These are phyloP conservation scores for Drosophila malerkotliana DNA, from an alignment of 1,140 invertebrate species.

Conservation along the genomic window DNA sequence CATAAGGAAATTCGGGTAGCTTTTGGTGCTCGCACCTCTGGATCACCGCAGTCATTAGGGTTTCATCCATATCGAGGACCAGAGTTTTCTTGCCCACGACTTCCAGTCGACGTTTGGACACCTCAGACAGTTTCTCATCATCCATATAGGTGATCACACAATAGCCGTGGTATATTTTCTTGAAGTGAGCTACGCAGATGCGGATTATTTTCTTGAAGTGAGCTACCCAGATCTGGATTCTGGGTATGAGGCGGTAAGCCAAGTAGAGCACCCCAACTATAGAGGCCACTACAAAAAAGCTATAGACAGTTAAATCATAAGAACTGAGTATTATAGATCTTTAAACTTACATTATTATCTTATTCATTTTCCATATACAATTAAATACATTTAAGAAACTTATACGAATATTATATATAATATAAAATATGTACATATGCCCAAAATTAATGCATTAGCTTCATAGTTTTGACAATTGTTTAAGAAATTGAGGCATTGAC, in stretches of 20 bases:
- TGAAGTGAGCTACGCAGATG: not conserved
- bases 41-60: slow-evolving; percentile 31
- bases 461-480: slow-evolving; percentile 7
- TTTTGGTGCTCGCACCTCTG: fast-evolving
- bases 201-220: not conserved
- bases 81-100: slow-evolving; percentile 48
- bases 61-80: slow-evolving; percentile 59
- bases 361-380: too few relatives aligned
- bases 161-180: slow-evolving; percentile 13
- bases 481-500: not conserved
- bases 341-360: too few relatives aligned
- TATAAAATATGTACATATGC: too few relatives aligned
- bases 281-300: not conserved
- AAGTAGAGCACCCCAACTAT: not conserved
- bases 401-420: too few relatives aligned
- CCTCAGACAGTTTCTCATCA: slow-evolving; percentile 10
- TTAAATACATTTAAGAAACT: too few relatives aligned
- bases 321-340: too few relatives aligned
- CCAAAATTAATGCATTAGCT: slow-evolving; percentile 1
- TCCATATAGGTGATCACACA: slow-evolving; percentile 24
- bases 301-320: not conserved
- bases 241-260: not conserved
- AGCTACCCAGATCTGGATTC: not conserved
- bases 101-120: slow-evolving; percentile 30
- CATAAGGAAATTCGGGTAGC: not conserved